These are phyloP conservation scores for Rafetus swinhoei DNA, from an alignment of 2,113 vertebrate genomes.

Conservation along the genomic window DNA sequence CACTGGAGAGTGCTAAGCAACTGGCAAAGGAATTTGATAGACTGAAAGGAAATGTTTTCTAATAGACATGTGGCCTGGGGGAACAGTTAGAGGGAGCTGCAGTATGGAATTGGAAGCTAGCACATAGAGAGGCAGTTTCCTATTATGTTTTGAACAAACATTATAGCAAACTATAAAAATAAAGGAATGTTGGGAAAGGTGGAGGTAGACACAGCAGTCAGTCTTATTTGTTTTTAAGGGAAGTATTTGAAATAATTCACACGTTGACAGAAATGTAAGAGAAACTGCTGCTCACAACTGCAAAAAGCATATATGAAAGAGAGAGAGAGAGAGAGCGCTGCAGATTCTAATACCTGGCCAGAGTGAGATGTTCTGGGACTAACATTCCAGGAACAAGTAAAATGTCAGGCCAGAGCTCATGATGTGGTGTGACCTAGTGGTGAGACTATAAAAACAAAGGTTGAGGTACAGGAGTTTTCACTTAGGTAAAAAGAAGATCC, in stretches of 20 bases:
- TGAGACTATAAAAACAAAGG: neutral
- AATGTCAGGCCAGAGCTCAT: neutral
- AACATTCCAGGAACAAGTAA: neutral
- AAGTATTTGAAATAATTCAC: neutral
- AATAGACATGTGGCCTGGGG: neutral
- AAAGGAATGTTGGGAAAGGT: neutral
- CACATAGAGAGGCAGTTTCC: neutral
- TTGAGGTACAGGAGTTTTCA: neutral
- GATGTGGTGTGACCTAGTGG: neutral
- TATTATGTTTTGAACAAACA: neutral
- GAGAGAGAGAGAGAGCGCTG: neutral
- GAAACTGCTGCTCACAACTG: neutral
- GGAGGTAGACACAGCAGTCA: accelerated
- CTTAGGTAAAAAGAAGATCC: neutral
- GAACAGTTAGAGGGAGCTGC: neutral
- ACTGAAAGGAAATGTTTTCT: neutral
- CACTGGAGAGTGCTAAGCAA: neutral
- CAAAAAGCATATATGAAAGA: neutral
- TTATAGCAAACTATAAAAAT: accelerated
- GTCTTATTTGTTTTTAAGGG: neutral
- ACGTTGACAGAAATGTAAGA: neutral
- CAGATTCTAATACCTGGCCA: neutral
- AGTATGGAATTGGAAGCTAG: neutral
- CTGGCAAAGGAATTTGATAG: neutral
- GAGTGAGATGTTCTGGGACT: neutral